Percentiles rank a stretch among this genome's conserved stretches.
These are phyloP conservation scores for Meteorus cinctellus DNA, from an alignment of 2,888 invertebrate species.

Conservation along the genomic window DNA sequence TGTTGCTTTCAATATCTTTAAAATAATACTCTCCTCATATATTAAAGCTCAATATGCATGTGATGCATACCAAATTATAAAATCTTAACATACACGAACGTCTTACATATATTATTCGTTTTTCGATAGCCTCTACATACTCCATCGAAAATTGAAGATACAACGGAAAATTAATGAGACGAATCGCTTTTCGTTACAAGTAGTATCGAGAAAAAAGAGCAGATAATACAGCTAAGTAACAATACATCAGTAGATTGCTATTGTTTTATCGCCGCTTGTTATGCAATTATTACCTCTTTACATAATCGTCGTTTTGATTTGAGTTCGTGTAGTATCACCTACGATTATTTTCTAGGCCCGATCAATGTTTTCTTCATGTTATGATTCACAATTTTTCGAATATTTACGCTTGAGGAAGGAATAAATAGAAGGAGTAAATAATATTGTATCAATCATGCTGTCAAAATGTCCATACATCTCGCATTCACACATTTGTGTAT, in stretches of 20 bases:
- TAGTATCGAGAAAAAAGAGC: conserved; percentile 24
- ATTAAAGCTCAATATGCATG: conserved; percentile 47
- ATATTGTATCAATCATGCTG: conserved; percentile 15
- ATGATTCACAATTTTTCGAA: not conserved
- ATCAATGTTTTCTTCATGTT: not conserved
- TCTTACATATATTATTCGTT: conserved; percentile 39
- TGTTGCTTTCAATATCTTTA: conserved; percentile 44
- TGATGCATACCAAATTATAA: conserved; percentile 54
- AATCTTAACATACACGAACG: conserved; percentile 49
- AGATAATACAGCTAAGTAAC: conserved; percentile 8
- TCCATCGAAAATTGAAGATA: conserved; percentile 54
- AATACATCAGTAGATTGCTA: not conserved
- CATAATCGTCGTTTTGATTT: conserved; percentile 3
- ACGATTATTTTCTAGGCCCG: conserved; percentile 22
- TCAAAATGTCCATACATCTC: conserved; percentile 6
- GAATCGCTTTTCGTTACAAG: not conserved
- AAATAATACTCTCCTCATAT: conserved; percentile 50
- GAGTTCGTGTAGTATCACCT: not conserved
- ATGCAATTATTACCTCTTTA: conserved; percentile 1
- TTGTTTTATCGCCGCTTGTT: not conserved
- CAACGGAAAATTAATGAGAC: conserved; percentile 33
- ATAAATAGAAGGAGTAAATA: not conserved
- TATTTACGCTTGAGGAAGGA: not conserved
- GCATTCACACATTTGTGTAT: conserved; percentile 49
- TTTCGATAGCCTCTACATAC: conserved; percentile 60